A percentile compares a stretch with the other conserved stretches of the same genome.
phyloP scores from a whole-genome alignment of 2,888 invertebrate genomes.

The Eubasilissa splendida region DNA sequence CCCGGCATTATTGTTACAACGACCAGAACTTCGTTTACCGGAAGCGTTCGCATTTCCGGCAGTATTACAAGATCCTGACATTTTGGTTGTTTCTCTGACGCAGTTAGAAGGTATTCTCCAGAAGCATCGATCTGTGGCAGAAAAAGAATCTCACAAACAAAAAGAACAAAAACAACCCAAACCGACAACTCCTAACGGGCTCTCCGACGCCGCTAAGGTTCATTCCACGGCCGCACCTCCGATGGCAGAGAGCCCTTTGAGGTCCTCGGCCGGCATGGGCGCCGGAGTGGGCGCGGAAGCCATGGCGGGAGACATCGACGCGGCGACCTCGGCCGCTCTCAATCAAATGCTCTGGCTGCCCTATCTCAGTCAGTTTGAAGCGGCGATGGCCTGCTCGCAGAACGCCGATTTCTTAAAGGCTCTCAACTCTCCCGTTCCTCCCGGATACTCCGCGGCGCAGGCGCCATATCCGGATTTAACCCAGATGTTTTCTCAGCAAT shows the following conservation, averaged over 20 bases:
- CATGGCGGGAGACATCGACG: conserved; percentile 78
- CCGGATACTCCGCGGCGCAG: conserved; percentile 66
- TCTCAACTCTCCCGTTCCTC: conserved; percentile 67
- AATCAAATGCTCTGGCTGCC: conserved; percentile 85
- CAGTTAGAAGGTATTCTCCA: conserved; percentile 79
- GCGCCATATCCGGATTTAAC: conserved; percentile 70
- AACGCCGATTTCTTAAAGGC: conserved; percentile 75
- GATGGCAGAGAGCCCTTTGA: conserved; percentile 37
- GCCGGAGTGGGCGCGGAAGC: conserved; percentile 60
- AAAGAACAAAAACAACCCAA: conserved; percentile 58
- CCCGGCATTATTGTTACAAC: conserved; percentile 79
- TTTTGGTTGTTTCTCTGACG: conserved; percentile 82
- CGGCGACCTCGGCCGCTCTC: conserved; percentile 79
- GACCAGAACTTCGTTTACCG: conserved; percentile 82
- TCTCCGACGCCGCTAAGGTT: conserved; percentile 25
- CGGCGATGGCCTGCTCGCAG: conserved; percentile 73
- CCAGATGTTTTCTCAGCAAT: conserved; percentile 69
- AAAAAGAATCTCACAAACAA: conserved; percentile 52
- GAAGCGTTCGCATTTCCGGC: conserved; percentile 83
- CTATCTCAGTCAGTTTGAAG: conserved; percentile 77
- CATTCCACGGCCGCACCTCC: conserved; percentile 32
- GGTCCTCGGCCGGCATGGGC: conserved; percentile 48
- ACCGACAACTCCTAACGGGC: conserved; percentile 57
- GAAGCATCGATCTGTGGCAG: conserved; percentile 65
- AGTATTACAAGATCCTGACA: conserved; percentile 83